Base-by-base conservation (phyloP, 2,797 vertebrate species). In the Platalea minor region DNA sequence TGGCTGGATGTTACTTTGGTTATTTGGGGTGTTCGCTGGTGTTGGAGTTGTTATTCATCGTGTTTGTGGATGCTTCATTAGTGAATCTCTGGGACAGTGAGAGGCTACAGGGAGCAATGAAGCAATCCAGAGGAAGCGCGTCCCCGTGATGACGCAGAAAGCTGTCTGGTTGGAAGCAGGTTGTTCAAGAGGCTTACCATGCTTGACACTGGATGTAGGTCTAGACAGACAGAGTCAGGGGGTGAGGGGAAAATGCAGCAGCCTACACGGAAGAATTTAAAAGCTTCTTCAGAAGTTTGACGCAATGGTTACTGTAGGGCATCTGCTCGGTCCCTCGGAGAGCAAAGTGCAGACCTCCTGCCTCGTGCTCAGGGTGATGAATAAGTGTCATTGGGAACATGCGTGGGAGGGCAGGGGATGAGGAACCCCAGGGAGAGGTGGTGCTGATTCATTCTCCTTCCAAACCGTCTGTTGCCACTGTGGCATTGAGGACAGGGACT, bases 251-350 rank as follows among this genome's bases (percentile, higher is more conserved):
- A 48, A 63, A 59, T 24, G 23, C 64, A 65, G 31, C 59, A 69
- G 48, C 48, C 16, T 31, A 31, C 33, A 1, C 0, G 0, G 25
- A 19, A 59, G 28, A 35, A n/a, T 17, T 23, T 31, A 45, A 79
- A 89, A 45, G 2, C 9, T 31, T 24, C 56, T 79, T 4, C 11
- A 46, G 70, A 72, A 67, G 28, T 65, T 87, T 10, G 26, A 43
- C 7, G 2, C 9, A 5, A 5, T 43, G 21, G 8, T 63, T 89
- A 14, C 43, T 63, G 16, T 20, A 29, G 43, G 56, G 31, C 31
- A 64, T 41, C 37, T 68, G 31, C 72, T 80, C 0, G 0, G 6
- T 70, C 31, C 12, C 16, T 68, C 0, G 0, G 46, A 67, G 59
- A 56, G 60, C 43, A 14, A 35, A 59, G 45, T 1, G 0, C 39